Percentiles rank a stretch among this genome's conserved stretches.
phyloP scores from a whole-genome alignment of 2,888 invertebrate genomes.

The Cordilura impudica region DNA sequence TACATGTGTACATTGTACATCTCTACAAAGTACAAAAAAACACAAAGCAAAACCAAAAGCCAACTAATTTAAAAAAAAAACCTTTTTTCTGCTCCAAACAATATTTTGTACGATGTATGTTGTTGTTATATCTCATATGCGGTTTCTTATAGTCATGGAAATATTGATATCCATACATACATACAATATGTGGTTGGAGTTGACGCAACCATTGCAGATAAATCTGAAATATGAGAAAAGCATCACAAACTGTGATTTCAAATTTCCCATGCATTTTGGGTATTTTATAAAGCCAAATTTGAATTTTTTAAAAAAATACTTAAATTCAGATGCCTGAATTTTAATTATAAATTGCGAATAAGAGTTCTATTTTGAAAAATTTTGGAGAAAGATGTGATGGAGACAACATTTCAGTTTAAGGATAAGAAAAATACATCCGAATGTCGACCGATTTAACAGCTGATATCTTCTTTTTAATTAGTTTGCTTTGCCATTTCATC shows the following conservation, averaged over 20 bases:
- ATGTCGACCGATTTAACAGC: no score
- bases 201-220: neutral
- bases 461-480: no score
- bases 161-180: neutral
- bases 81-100: neutral
- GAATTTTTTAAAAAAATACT: neutral
- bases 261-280: neutral
- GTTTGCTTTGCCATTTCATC: no score
- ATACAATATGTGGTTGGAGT: neutral
- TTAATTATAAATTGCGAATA: no score
- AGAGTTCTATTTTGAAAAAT: no score
- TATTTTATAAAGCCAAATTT: neutral
- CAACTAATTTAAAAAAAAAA: neutral
- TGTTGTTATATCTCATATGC: no score
- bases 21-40: neutral
- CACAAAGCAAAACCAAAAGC: neutral
- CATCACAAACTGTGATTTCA: neutral
- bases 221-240: neutral
- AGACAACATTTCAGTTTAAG: no score
- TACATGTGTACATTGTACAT: neutral
- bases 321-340: no score
- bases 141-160: neutral
- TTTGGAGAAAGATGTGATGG: no score
- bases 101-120: no score
- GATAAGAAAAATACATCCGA: no score